Base-by-base conservation (phyloP, 2,888 invertebrate species). In the Hyppa rectilinea region DNA sequence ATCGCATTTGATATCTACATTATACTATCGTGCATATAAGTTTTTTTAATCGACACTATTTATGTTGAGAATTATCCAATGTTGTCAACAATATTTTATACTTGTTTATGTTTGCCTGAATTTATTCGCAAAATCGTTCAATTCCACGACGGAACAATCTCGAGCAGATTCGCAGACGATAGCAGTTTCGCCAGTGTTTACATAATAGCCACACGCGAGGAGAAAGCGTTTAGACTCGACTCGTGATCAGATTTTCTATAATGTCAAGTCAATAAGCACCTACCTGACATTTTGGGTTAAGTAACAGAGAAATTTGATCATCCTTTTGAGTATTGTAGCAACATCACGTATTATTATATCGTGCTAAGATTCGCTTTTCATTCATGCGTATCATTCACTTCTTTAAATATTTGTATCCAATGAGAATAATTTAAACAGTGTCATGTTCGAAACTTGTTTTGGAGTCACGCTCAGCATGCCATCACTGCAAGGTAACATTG, bases 131-230 rank as follows among this genome's bases (percentile, higher is more conserved):
- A 65, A 70, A 60, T 58, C 59, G 62, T 74, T 79, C 66, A 80
- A 80, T 82, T 81, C 76, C 61, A 61, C 75, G 70, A 75, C 77
- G 62, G 69, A 72, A 74, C 82, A 86, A 87, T 86, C 81, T 87
- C 70, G 75, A 70, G 69, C 76, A 84, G 85, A 87, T 87, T 87
- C 87, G 74, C 84, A 82, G 81, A 80, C 84, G 86, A 87, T 85
- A 84, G 82, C 80, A 78, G 85, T 88, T 88, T 87, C 85, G 84
- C 75, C 84, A 82, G 71, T 85, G 85, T 86, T 90, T 90, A 88
- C 87, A 88, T 90, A 90, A 90, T 80, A 80, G 78, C 75, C 86
- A 86, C 81, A 85, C 84, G 85, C 82, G 80, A 67, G 81, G 87
- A 86, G 89, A 88, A 89, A 88, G 88, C 85, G 85, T 81, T 81